A percentile compares a stretch with the other conserved stretches of the same genome.
These are phyloP conservation scores for Chalcosyrphus nemorum DNA, from an alignment of 2,888 invertebrate genomes.

Conservation along the genomic window DNA sequence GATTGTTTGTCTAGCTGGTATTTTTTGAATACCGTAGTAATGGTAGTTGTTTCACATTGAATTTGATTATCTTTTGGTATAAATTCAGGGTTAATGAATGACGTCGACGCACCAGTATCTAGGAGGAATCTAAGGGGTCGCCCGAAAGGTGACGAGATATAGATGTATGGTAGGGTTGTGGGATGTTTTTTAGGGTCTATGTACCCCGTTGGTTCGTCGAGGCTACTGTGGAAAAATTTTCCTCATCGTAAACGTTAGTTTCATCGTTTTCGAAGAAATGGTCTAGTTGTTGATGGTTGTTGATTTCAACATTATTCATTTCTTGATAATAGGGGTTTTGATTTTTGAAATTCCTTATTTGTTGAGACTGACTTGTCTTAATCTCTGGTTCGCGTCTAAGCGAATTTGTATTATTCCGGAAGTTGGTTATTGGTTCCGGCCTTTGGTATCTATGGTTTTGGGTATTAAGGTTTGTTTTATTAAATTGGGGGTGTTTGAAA, in stretches of 20 bases:
- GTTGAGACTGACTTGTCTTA: conserved; percentile 5
- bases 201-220: conserved; percentile 29
- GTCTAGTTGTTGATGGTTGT: conserved; percentile 9
- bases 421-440: background rate
- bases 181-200: background rate
- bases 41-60: background rate
- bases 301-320: background rate
- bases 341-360: conserved; percentile 12
- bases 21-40: conserved; percentile 19
- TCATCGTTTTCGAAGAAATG: background rate
- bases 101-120: background rate
- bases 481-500: too few relatives aligned
- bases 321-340: conserved; percentile 32
- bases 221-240: conserved; percentile 22
- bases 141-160: background rate
- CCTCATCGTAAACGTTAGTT: background rate
- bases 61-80: background rate
- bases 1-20: conserved; percentile 5
- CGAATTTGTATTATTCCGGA: background rate
- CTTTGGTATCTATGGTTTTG: background rate
- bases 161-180: background rate
- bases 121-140: background rate
- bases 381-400: background rate
- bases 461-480: too few relatives aligned
- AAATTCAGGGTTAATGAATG: background rate